Conservation (phyloP, 2,113 vertebrate species). For the Gallinago paraguaiae region DNA sequence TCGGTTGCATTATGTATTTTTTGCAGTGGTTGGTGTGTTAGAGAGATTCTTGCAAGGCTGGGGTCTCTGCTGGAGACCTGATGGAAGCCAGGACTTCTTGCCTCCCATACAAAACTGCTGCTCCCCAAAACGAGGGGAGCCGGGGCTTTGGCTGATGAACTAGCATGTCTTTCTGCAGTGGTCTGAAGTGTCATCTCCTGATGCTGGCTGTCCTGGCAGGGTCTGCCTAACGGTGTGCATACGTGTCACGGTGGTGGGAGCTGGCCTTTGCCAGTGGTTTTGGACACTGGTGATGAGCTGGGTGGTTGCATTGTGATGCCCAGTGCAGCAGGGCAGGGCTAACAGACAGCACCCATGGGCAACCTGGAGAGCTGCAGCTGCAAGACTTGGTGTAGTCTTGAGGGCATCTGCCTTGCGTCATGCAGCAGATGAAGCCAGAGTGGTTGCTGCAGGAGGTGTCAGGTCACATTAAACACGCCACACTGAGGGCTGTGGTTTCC, state of each 20-base stretch:
- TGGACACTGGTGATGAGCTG: not conserved
- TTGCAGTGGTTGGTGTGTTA: not conserved
- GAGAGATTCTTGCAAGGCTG: not conserved
- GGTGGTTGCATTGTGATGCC: not conserved
- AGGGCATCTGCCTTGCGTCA: not conserved
- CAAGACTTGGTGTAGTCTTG: not conserved
- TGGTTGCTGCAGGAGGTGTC: not conserved
- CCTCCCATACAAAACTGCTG: fast-evolving
- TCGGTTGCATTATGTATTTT: not conserved
- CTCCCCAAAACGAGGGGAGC: fast-evolving
- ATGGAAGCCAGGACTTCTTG: not conserved
- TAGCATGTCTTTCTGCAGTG: not conserved
- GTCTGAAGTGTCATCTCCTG: not conserved
- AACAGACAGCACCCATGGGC: not conserved
- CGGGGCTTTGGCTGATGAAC: not conserved
- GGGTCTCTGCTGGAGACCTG: not conserved
- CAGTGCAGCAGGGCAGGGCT: not conserved
- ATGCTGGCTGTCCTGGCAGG: not conserved
- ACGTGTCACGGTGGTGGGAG: fast-evolving
- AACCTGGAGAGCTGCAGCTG: not conserved
- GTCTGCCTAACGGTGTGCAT: not conserved
- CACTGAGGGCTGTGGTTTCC: not conserved
- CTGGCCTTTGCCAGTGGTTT: not conserved
- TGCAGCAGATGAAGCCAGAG: not conserved
- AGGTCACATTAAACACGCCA: not conserved